phyloP scores from a whole-genome alignment of 2,888 invertebrate species.

The Chrysina gloriosa region DNA sequence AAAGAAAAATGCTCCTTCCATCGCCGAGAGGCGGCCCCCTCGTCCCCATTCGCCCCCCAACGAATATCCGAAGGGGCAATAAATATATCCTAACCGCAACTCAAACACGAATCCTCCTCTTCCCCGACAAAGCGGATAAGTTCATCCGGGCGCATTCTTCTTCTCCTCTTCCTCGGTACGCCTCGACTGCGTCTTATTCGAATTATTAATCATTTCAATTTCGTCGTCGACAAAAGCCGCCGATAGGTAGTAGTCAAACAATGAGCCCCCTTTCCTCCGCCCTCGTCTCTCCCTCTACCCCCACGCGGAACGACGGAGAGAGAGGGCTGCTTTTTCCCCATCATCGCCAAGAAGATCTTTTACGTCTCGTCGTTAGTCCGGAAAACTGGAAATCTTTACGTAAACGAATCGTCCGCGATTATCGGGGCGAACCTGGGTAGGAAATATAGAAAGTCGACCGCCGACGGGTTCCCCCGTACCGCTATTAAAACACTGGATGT shows the following conservation, averaged over 20 bases:
- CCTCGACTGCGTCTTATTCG: not conserved
- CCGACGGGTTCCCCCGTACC: not conserved
- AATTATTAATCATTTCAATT: constrained; percentile 37
- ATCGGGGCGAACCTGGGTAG: not conserved
- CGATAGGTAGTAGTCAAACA: constrained; percentile 25
- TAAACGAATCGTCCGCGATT: constrained; percentile 29
- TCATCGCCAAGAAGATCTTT: not conserved
- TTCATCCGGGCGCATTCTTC: not conserved
- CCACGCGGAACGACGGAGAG: not conserved
- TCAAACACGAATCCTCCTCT: constrained; percentile 11
- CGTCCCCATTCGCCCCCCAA: too few species aligned
- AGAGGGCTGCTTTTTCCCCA: constrained; percentile 4
- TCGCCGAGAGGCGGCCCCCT: too few species aligned
- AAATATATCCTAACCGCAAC: constrained; percentile 15
- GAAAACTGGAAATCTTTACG: constrained; percentile 36
- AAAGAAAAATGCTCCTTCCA: too few species aligned
- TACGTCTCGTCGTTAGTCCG: constrained; percentile 3
- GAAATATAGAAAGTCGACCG: not conserved
- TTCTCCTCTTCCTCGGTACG: not conserved
- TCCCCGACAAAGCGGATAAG: constrained; percentile 4
- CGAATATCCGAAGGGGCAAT: not conserved
- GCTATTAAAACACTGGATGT: not conserved
- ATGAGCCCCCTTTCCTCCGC: constrained; percentile 10
- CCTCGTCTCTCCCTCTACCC: not conserved
- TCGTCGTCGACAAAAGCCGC: constrained; percentile 23